phyloP scores from a whole-genome alignment of 2,797 vertebrate genomes.

The Ispidina lecontei region DNA sequence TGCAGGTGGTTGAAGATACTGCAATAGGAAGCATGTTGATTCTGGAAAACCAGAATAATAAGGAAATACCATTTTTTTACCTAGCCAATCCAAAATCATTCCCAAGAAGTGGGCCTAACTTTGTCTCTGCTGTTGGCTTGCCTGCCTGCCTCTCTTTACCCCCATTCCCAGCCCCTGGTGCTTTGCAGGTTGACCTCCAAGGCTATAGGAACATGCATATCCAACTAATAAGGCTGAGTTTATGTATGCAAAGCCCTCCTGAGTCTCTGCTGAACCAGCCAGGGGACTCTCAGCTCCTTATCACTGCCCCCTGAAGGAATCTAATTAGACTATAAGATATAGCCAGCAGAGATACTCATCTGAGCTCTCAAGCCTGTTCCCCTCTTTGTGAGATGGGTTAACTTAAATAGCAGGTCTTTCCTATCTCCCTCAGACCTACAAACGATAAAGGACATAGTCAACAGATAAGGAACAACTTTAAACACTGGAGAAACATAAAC shows the following conservation, averaged over 20 bases:
- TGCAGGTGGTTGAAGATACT: background rate
- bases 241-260: background rate
- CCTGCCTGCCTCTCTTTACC: background rate
- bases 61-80: background rate
- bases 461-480: conserved; percentile 39
- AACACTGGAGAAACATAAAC: conserved; percentile 40
- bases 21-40: background rate
- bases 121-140: background rate
- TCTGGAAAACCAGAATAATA: background rate
- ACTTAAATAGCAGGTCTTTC: conserved; percentile 28
- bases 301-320: background rate
- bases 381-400: background rate
- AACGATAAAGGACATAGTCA: conserved; percentile 7
- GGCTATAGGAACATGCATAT: background rate
- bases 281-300: background rate
- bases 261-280: background rate
- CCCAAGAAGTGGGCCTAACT: background rate
- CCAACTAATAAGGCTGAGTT: background rate
- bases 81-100: background rate
- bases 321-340: background rate
- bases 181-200: background rate
- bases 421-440: background rate
- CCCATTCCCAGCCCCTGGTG: background rate
- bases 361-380: background rate
- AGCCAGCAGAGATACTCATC: background rate